Evolutionary conservation across 2,888 invertebrate species (phyloP).

Genomic region (Dendrolimus pini): DNA sequence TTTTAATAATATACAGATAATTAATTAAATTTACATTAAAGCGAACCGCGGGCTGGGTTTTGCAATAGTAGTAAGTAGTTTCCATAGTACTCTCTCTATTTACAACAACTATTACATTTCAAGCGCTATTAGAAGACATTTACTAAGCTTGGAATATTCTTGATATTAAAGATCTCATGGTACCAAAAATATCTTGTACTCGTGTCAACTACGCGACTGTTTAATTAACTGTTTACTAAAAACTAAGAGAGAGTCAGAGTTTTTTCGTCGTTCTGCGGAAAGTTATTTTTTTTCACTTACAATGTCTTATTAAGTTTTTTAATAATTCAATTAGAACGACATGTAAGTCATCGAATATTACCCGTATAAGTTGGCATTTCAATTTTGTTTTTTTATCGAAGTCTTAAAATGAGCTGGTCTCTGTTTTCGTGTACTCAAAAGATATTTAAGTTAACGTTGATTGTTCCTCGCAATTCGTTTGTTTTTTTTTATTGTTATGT

Average conservation of each 20-base stretch:
- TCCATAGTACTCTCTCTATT: conserved; percentile 27
- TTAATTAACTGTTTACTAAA: background rate
- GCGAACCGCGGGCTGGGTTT: conserved; percentile 54
- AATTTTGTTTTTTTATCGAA: conserved; percentile 41
- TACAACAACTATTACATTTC: background rate
- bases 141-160: background rate
- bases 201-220: too few species aligned
- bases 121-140: background rate
- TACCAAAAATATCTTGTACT: too few species aligned
- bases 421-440: conserved; percentile 67
- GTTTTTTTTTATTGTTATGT: conserved; percentile 25
- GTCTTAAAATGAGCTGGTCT: conserved; percentile 68
- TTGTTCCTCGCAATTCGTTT: conserved; percentile 43
- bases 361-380: conserved; percentile 57
- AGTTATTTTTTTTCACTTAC: background rate
- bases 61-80: conserved; percentile 52
- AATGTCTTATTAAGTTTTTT: background rate
- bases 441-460: conserved; percentile 47
- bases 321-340: background rate
- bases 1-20: background rate
- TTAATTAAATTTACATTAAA: background rate
- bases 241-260: background rate
- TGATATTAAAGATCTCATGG: background rate
- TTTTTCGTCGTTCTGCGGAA: background rate
- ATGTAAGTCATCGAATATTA: conserved; percentile 16